phyloP scores from a whole-genome alignment of 1,140 invertebrate species.

The Hermetia illucens region DNA sequence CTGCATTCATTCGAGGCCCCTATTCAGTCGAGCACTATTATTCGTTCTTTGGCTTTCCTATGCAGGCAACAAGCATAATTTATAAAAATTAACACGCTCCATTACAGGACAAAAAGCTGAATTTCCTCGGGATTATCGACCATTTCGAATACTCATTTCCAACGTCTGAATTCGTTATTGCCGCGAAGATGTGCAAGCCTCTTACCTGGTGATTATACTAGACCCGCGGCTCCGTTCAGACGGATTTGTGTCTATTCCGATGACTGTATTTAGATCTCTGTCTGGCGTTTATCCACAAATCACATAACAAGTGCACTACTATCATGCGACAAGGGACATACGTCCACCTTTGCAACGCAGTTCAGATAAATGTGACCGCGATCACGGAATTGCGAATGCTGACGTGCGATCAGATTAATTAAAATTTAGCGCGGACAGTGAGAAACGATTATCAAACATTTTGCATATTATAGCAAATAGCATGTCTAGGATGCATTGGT shows the following conservation, averaged over 20 bases:
- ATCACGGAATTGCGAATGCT: neutral
- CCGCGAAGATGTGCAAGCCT: neutral
- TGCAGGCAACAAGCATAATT: too few relatives aligned
- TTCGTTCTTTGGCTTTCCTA: too few relatives aligned
- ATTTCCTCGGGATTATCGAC: too few relatives aligned
- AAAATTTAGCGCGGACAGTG: neutral
- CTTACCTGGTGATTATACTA: neutral
- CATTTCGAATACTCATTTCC: too few relatives aligned
- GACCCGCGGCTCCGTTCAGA: neutral
- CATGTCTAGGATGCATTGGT: too few relatives aligned
- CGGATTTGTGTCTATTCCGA: neutral
- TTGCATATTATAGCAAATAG: too few relatives aligned
- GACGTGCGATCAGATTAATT: constrained; percentile 1
- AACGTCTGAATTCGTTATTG: too few relatives aligned
- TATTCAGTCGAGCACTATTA: too few relatives aligned
- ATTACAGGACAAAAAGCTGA: too few relatives aligned
- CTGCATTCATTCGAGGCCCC: too few relatives aligned
- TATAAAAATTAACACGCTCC: too few relatives aligned
- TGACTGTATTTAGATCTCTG: neutral
- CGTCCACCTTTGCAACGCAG: neutral
- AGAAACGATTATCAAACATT: constrained; percentile 1
- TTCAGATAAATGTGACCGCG: neutral
- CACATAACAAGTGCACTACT: neutral
- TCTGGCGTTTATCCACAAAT: neutral
- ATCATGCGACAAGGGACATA: neutral